These are phyloP conservation scores for Caenorhabditis inopinata DNA, from an alignment of 1,140 invertebrate species.

Conservation along the genomic window DNA sequence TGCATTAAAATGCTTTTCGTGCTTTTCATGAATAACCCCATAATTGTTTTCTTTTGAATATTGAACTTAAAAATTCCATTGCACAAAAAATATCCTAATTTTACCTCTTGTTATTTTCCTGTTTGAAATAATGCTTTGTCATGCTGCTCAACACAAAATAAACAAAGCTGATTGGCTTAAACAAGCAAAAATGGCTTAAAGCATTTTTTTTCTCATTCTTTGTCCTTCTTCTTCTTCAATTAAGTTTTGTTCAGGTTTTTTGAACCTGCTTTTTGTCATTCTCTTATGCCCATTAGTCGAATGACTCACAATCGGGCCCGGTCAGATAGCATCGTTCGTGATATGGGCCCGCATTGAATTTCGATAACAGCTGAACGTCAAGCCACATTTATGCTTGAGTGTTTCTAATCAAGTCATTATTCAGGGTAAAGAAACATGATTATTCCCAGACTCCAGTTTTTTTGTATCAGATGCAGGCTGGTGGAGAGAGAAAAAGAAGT, in stretches of 20 bases:
- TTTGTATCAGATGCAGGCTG: neutral
- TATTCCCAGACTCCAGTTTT: constrained; percentile 2
- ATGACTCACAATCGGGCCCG: constrained; percentile 8
- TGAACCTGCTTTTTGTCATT: constrained; percentile 1
- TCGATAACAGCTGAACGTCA: neutral
- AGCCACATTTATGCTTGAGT: constrained; percentile 1
- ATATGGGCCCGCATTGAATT: neutral
- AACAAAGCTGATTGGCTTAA: too few relatives aligned
- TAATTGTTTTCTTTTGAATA: too few relatives aligned
- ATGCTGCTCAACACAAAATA: too few relatives aligned
- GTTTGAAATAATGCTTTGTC: too few relatives aligned
- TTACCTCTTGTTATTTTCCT: too few relatives aligned
- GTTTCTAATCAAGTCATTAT: constrained; percentile 24
- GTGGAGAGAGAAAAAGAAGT: neutral
- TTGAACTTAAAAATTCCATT: too few relatives aligned
- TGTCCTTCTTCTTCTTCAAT: neutral
- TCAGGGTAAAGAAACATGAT: constrained; percentile 4
- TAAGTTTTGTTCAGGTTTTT: neutral
- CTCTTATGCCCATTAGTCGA: neutral
- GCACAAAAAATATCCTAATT: too few relatives aligned
- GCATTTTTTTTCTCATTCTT: too few relatives aligned
- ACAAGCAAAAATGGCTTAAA: too few relatives aligned
- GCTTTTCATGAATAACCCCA: too few relatives aligned
- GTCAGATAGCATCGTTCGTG: neutral
- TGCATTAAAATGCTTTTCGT: too few relatives aligned